Conservation (phyloP, 2,113 vertebrate species). For the Tamias sibiricus region DNA sequence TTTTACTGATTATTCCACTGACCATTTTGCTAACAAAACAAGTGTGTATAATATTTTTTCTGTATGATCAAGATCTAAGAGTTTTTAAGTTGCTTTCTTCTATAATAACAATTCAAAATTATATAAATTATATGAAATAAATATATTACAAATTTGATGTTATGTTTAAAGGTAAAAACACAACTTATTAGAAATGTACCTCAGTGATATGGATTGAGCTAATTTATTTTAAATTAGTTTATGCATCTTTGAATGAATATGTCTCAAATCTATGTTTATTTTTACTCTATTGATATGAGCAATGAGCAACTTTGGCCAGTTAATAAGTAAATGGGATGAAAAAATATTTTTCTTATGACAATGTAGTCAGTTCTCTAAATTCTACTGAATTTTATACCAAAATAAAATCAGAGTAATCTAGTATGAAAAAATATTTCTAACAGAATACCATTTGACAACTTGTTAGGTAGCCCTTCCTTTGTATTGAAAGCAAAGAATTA, state of each 20-base stretch:
- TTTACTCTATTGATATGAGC: background rate
- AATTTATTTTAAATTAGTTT: background rate
- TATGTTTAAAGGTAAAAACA: slow-evolving; percentile 26
- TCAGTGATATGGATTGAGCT: background rate
- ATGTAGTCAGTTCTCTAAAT: background rate
- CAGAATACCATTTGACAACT: background rate
- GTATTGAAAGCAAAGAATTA: background rate
- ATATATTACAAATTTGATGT: background rate
- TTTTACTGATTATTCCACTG: background rate
- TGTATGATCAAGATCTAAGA: background rate
- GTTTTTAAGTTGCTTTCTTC: background rate
- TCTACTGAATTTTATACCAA: background rate
- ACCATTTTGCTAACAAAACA: slow-evolving; percentile 23
- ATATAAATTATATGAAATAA: background rate
- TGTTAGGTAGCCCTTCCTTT: background rate
- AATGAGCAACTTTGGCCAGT: background rate
- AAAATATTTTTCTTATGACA: background rate
- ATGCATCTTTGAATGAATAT: background rate
- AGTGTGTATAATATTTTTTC: background rate
- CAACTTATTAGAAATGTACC: background rate
- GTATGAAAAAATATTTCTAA: slow-evolving; percentile 40
- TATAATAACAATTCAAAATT: background rate
- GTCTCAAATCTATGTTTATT: slow-evolving; percentile 31
- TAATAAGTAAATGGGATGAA: background rate
- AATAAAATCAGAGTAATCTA: background rate